Base-by-base conservation (phyloP, 2,888 invertebrate species). In the Nomada goodeniana region DNA sequence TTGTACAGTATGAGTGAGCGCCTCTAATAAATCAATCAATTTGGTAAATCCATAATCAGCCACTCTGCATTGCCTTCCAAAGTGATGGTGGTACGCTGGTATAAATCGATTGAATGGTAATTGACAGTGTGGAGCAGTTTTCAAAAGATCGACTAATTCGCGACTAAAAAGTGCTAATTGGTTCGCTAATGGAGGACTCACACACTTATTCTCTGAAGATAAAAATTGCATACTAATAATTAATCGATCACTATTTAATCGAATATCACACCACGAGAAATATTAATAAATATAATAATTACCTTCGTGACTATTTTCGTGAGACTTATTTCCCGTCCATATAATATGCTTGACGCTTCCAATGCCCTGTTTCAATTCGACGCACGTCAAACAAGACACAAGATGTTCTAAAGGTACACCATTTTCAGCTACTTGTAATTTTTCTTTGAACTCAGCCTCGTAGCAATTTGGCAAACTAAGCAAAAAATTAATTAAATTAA, bases 1-100 rank as follows among this genome's bases (percentile, higher is more conserved):
- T 94, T 98, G 98, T 52, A 98, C 96, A 61, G 98, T 96, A 89
- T 97, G 96, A 18, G 97, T 96, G n/a, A 99, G 95, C 4, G 98
- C 97, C 89, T 98, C 97, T 61, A 99, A 96, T 55, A 99, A 95
- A 94, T 99, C 98, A 26, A 98, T 97, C 2, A 99, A 94, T 93
- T 98, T 98, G 0, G 98, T 98, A 92, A 97, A 98, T n/a, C 99
- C 99, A 92, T 98, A 99, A 94, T 98, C 98, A 10, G 98, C 98
- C 0, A 99, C 98, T 71, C 98, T 96, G 93, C 98, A 98, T 93
- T 99, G 99, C 50, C 98, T 96, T 0, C 98, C 98, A 93, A 98
- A 99, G 94, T 98, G 98, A 94, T 98, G 98, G 93, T 99, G 99
- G 94, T 99, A 99, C 1, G 98, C 97, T 2, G 99, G 99, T 90